Base-by-base conservation (phyloP, 2,113 vertebrate species). In the Psettodes erumei region DNA sequence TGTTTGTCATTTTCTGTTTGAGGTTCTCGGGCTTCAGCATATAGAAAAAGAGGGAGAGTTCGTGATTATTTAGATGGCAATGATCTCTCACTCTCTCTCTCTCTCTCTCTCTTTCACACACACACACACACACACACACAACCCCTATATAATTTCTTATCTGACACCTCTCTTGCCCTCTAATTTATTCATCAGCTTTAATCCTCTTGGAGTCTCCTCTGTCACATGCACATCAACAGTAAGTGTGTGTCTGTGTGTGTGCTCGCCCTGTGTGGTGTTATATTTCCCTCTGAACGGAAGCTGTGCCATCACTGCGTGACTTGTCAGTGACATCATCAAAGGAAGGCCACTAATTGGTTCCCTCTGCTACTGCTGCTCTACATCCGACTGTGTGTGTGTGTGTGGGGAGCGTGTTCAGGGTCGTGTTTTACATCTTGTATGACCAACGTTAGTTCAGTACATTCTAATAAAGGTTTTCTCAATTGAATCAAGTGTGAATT, bases 291-390 rank as follows among this genome's bases (percentile, higher is more conserved):
- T 75, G 81, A 92, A 93, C 93, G 90, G 93, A 95, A 93, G 93
- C 91, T 74, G 53, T 85, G 87, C 78, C 86, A 89, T 89, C 54
- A 56, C 85, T 89, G 80, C 89, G 73, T 90, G 86, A 90, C 90
- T 94, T 90, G 89, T 90, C 91, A 92, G 87, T 94, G 93, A 94
- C 91, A 93, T 94, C 91, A 93, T 94, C 93, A 94, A 94, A 94
- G 93, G 61, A 53, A 84, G 78, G 59, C 90, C 77, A 90, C 88
- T 95, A 95, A 95, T 94, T 92, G 93, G 86, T 94, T 94, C 93
- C 93, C 88, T 90, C 88, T 94, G 94, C 85, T 82, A 67, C 86
- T 72, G 81, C 85, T 66, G 67, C 80, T 77, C 58, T 62, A 37
- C 70, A 68, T 76, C 55, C 8, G 3, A 66, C 13, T 10, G 32